Conservation (phyloP, 2,888 invertebrate genomes). For the Acanthococcus lagerstroemiae region DNA sequence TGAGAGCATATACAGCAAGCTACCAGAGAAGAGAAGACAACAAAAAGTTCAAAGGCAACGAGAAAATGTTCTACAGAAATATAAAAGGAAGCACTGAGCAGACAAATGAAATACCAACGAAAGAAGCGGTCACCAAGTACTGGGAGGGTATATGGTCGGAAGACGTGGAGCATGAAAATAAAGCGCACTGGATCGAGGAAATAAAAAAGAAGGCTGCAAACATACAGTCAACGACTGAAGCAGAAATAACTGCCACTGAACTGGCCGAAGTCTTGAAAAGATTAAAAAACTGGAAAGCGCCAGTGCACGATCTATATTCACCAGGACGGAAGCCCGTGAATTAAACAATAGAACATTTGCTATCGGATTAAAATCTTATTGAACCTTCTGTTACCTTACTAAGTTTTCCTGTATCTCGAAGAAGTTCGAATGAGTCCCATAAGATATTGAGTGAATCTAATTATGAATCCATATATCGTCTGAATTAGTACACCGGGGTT, state of each 20-base stretch:
- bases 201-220: neutral
- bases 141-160: neutral
- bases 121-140: neutral
- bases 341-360: too few species aligned
- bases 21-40: neutral
- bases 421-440: too few species aligned
- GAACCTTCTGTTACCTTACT: too few species aligned
- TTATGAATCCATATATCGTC: too few species aligned
- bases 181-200: neutral
- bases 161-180: neutral
- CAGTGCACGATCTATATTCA: too few species aligned
- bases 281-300: conserved; percentile 31
- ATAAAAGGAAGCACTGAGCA: too few species aligned
- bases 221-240: neutral
- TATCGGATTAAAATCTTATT: too few species aligned
- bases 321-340: too few species aligned
- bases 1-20: neutral
- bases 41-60: neutral
- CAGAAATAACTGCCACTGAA: neutral
- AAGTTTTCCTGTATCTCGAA: too few species aligned
- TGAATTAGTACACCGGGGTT: too few species aligned
- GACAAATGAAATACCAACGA: neutral
- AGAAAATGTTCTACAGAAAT: neutral
- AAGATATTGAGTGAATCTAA: too few species aligned
- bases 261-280: neutral